Evolutionary conservation across 2,888 invertebrate genomes (phyloP), one percentile per base, ranked within the genome.

Genomic region (Chloroclysta siterata): DNA sequence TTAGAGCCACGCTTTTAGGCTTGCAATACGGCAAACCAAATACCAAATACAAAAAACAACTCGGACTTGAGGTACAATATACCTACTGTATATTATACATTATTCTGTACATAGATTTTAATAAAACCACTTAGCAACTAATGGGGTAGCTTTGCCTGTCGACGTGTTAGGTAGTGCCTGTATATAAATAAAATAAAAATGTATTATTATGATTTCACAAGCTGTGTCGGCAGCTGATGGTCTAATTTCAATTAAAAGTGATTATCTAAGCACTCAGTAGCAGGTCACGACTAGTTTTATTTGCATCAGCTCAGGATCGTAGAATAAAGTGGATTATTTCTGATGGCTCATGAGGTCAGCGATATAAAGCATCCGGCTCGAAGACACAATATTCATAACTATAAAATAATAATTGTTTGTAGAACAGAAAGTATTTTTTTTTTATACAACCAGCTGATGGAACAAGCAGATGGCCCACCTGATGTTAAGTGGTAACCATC

Each of bases 271-370:
- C 56, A 55, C 50, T 59, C 53, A 61, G 60, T 60, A 68, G 63
- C 65, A 28, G 51, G 67, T 72, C 70, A 70, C 72, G 70, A 68
- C 8, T 53, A 14, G 22, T 48, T 46, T 63, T 36, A 53, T 66
- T 64, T 53, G 59, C 60, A 66, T 60, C 48, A 47, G 57, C 46
- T 60, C 36, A 28, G 53, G 55, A 58, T 71, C 65, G 65, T 69
- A 65, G 61, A 65, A 33, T 56, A 29, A 48, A 50, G 22, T 50
- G 50, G 39, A 61, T 29, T 39, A 54, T 57, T 33, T 52, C 53
- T 75, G 82, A 83, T 83, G 81, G 74, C 72, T 73, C 75, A 68
- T 75, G 82, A 88, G 85, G 86, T 84, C 83, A 82, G 78, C 81
- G 57, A 44, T 77, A 81, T 77, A 70, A 74, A 75, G 78, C 75